phyloP scores from a whole-genome alignment of 2,113 vertebrate genomes.

The Brachirus orientalis region DNA sequence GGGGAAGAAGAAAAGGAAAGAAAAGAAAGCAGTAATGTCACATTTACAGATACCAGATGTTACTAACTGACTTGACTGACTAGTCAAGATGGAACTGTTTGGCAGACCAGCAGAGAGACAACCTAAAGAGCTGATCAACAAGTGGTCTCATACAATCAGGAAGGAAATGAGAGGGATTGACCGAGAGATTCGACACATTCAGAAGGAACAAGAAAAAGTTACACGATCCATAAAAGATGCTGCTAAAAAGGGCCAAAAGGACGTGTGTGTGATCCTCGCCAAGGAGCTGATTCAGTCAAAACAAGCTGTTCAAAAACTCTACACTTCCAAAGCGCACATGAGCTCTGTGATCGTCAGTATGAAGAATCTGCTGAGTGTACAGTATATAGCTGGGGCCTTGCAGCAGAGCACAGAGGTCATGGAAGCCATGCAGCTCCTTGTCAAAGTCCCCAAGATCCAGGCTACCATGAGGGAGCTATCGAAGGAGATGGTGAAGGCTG shows the following conservation, averaged over 20 bases:
- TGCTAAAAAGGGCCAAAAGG: slow-evolving; percentile 94
- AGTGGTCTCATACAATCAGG: slow-evolving; percentile 95
- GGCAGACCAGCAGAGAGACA: slow-evolving; percentile 92
- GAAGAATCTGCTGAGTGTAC: slow-evolving; percentile 95
- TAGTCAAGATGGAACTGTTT: slow-evolving; percentile 90
- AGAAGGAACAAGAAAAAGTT: slow-evolving; percentile 97
- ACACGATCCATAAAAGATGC: slow-evolving; percentile 96
- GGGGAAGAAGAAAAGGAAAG: no score
- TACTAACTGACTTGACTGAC: slow-evolving; percentile 7
- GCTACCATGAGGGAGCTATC: slow-evolving; percentile 96
- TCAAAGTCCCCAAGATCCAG: slow-evolving; percentile 97
- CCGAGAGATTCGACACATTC: slow-evolving; percentile 97
- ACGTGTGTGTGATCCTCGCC: slow-evolving; percentile 92
- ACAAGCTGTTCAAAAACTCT: slow-evolving; percentile 90
- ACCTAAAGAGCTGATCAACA: slow-evolving; percentile 93
- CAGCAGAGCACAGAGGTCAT: slow-evolving; percentile 99
- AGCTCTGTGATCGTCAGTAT: slow-evolving; percentile 96
- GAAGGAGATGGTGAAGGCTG: slow-evolving; percentile 99
- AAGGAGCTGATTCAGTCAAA: slow-evolving; percentile 95
- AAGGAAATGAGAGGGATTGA: slow-evolving; percentile 97
- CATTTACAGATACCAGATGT: no score
- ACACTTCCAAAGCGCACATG: slow-evolving; percentile 97
- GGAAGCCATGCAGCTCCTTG: slow-evolving; percentile 96
- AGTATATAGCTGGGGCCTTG: slow-evolving; percentile 90
- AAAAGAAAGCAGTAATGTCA: no score